Base-by-base conservation (phyloP, 2,113 vertebrate species). In the Syrrhaptes paradoxus region DNA sequence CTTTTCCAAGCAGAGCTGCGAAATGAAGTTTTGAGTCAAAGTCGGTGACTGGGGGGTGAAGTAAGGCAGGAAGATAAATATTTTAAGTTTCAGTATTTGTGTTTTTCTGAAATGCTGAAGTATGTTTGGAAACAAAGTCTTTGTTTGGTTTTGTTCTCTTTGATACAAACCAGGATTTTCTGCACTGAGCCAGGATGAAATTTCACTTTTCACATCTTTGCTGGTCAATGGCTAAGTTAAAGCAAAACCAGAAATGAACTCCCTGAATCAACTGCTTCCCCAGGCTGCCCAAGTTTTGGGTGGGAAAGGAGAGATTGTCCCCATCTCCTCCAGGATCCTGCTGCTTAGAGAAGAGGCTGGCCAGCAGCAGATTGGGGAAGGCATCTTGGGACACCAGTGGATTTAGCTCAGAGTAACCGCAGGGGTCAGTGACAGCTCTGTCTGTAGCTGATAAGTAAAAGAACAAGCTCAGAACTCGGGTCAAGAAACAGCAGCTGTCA, bases 401-500 rank as follows among this genome's bases (percentile, higher is more conserved):
- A 57, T 93, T 82, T 49, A 74, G 86, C 65, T 68, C 1, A 1
- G 11, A 63, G 31, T 49, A 59, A 21, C 76, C 83, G 63, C 65
- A 32, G 45, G 28, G 83, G 68, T 91, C 94, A 59, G 43, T 38
- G 52, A 52, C 76, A 71, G 71, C 81, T 83, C 93, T 89, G 74
- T 43, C 88, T 85, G 88, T 3, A 22, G 80, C 85, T 80, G 94
- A 92, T 85, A 87, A 94, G 72, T 36, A 24, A 63, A 81, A 89
- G 80, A 92, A 78, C 58, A 75, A 78, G 79, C 90, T 93, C 67
- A 67, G 79, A 91, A 41, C 62, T 49, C 66, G 48, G 87, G 89
- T 91, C 83, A 84, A 63, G 96, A 59, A 92, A 58, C 70, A 90
- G 95, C 91, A 72, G 91, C 48, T 94, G 79, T 52, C 90, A 85